Percentiles rank a stretch among this genome's conserved stretches.
phyloP scores from a whole-genome alignment of 2,113 vertebrate genomes.

The Malaclemys terrapin region DNA sequence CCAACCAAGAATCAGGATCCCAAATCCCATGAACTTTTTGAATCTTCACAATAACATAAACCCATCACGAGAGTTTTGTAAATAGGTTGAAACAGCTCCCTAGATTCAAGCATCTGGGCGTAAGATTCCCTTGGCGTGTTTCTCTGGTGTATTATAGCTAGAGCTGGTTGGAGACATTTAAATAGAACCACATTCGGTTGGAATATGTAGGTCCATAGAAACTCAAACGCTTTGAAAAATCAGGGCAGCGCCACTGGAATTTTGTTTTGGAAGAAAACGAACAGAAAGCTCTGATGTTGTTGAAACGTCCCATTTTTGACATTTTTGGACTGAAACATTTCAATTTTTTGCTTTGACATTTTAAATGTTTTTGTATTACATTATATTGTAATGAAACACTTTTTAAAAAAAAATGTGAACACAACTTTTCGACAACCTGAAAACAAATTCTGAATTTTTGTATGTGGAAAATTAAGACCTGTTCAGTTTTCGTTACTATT shows the following conservation, averaged over 20 bases:
- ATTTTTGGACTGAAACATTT: background rate
- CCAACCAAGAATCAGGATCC: background rate
- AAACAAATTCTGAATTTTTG: slow-evolving; percentile 28
- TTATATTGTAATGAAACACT: background rate
- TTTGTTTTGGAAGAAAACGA: background rate
- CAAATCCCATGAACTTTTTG: background rate
- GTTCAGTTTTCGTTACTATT: slow-evolving; percentile 40
- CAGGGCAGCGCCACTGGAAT: background rate
- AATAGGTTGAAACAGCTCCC: background rate
- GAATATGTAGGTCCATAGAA: background rate
- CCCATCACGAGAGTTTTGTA: slow-evolving; percentile 20
- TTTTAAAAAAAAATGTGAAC: background rate
- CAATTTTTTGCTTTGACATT: slow-evolving; percentile 17
- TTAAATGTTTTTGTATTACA: slow-evolving; percentile 17
- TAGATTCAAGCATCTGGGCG: fast-evolving
- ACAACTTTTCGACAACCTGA: slow-evolving; percentile 29
- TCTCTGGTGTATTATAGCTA: background rate
- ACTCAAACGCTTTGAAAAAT: background rate
- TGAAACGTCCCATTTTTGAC: background rate
- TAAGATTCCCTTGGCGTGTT: background rate
- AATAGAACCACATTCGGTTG: background rate
- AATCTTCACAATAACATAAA: background rate
- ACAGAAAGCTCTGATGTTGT: slow-evolving; percentile 9
- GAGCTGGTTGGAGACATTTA: background rate
- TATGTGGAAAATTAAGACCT: slow-evolving; percentile 22